phyloP scores from a whole-genome alignment of 2,797 vertebrate genomes.

The Trematomus bernacchii region DNA sequence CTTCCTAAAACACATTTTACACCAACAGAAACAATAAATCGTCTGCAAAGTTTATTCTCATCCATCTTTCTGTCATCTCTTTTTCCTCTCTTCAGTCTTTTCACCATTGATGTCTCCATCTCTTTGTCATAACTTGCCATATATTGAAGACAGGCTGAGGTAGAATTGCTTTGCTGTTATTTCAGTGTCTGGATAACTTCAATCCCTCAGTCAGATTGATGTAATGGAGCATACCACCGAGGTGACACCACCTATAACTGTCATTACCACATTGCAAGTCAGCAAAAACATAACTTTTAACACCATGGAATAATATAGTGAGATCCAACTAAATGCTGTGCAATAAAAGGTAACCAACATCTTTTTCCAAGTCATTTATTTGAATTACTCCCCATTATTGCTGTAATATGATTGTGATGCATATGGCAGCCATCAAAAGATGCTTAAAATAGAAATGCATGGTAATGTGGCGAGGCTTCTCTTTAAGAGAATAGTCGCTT shows the following conservation, averaged over 20 bases:
- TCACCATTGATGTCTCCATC: conserved; percentile 33
- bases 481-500: conserved; percentile 54
- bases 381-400: conserved; percentile 36
- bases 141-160: conserved; percentile 19
- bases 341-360: conserved; percentile 31
- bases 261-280: conserved; percentile 34
- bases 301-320: conserved; percentile 12
- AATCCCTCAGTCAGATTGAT: too few relatives aligned
- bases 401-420: conserved; percentile 57
- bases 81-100: neutral
- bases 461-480: conserved; percentile 53
- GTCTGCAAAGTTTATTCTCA: conserved; percentile 14
- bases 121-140: conserved; percentile 11
- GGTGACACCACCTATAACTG: conserved; percentile 31
- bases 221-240: conserved; percentile 41
- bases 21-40: neutral
- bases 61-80: conserved; percentile 40
- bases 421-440: conserved; percentile 68
- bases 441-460: conserved; percentile 61
- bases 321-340: conserved; percentile 16
- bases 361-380: conserved; percentile 51
- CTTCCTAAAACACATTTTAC: conserved; percentile 2
- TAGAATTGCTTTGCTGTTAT: conserved; percentile 24
- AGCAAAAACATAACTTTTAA: conserved; percentile 43
- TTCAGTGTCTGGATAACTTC: conserved; percentile 8